Conservation (phyloP, 2,797 vertebrate genomes). For the Enteromius radiatus region DNA sequence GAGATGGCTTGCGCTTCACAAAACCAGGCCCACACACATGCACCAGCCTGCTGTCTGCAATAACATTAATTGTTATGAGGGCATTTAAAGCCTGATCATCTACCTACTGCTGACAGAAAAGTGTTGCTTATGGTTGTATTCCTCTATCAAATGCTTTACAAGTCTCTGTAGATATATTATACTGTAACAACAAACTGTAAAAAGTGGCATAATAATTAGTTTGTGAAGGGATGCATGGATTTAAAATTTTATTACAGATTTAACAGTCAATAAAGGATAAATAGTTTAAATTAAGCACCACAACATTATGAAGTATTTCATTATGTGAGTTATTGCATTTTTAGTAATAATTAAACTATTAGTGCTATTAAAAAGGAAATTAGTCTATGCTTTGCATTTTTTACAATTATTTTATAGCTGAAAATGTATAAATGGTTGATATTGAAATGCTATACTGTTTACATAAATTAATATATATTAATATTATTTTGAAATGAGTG, state of each 20-base stretch:
- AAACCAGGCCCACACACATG: slow-evolving; percentile 28
- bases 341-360: too few relatives aligned
- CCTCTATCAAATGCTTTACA: not conserved
- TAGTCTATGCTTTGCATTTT: not conserved
- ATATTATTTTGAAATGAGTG: not conserved
- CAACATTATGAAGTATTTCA: too few relatives aligned
- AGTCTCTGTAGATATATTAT: not conserved
- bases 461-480: not conserved
- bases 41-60: slow-evolving; percentile 13
- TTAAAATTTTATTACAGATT: not conserved
- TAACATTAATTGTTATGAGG: slow-evolving; percentile 27
- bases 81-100: not conserved
- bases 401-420: not conserved
- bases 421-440: not conserved
- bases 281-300: not conserved
- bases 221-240: not conserved
- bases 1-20: not conserved
- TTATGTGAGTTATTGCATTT: too few relatives aligned
- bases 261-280: not conserved
- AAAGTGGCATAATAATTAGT: not conserved
- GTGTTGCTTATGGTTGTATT: not conserved
- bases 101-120: not conserved
- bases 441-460: not conserved
- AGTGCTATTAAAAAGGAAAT: not conserved
- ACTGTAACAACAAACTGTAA: not conserved